These are phyloP conservation scores for Melanostoma scalare DNA, from an alignment of 2,888 invertebrate genomes.

Conservation along the genomic window DNA sequence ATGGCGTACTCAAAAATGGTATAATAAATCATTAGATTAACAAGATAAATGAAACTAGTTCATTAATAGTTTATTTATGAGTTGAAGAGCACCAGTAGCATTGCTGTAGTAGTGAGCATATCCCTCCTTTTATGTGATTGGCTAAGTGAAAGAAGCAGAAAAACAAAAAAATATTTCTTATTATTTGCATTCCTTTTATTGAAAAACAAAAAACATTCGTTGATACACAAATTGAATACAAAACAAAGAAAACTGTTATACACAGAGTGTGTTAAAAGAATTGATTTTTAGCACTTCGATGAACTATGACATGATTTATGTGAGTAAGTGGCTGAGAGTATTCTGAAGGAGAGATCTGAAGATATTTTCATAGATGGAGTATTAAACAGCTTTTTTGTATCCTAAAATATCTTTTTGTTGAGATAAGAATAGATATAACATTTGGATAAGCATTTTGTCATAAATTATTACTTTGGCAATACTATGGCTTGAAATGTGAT, in stretches of 20 bases:
- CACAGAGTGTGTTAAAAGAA: no score
- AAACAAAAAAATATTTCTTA: constrained; percentile 6
- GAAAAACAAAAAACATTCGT: background rate
- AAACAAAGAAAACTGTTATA: background rate
- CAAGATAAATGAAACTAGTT: constrained; percentile 55
- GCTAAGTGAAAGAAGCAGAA: constrained; percentile 16
- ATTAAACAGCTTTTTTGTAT: no score
- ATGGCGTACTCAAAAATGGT: constrained; percentile 95
- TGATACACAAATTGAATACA: background rate
- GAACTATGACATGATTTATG: no score
- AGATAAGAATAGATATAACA: no score
- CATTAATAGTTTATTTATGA: constrained; percentile 48
- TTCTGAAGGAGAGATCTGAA: no score
- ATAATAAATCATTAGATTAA: constrained; percentile 77
- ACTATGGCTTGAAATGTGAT: no score
- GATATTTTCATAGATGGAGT: no score
- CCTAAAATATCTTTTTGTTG: no score
- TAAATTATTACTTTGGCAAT: no score
- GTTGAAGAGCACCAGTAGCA: constrained; percentile 64
- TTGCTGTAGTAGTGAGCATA: constrained; percentile 59
- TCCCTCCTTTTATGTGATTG: constrained; percentile 51
- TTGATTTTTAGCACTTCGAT: no score
- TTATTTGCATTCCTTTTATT: constrained; percentile 11
- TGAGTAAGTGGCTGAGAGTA: no score
- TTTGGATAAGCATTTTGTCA: no score